These are phyloP conservation scores for Panonychus citri DNA, from an alignment of 1,140 invertebrate genomes.

Conservation along the genomic window DNA sequence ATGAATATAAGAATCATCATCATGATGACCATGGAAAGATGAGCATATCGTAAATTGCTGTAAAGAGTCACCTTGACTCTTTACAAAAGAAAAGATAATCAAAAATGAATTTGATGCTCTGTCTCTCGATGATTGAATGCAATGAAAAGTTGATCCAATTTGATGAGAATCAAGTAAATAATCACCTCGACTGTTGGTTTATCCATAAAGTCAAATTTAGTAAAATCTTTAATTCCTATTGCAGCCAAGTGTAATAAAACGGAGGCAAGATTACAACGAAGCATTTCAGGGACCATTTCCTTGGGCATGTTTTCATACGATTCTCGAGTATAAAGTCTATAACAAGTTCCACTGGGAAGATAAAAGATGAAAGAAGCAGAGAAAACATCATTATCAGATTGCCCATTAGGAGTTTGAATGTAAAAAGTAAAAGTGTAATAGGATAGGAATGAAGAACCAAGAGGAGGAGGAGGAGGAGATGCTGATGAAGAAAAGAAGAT, in stretches of 20 bases:
- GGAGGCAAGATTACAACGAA: slow-evolving; percentile 45
- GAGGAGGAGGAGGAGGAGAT: background rate
- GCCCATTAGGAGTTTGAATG: no score
- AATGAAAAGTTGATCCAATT: no score
- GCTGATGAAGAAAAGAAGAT: no score
- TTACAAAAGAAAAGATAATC: no score
- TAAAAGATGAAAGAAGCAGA: slow-evolving; percentile 14
- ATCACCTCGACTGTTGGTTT: slow-evolving; percentile 39
- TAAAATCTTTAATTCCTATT: slow-evolving; percentile 47
- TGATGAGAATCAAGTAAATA: slow-evolving; percentile 1
- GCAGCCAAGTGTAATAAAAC: slow-evolving; percentile 59
- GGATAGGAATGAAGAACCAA: background rate
- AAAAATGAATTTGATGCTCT: no score
- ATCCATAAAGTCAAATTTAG: slow-evolving; percentile 75
- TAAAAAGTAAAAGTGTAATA: no score
- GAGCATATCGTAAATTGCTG: no score
- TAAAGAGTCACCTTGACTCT: no score
- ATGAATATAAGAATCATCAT: no score
- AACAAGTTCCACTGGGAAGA: slow-evolving; percentile 23
- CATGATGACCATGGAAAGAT: no score
- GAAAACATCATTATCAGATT: background rate
- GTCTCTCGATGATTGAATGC: no score
- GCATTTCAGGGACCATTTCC: slow-evolving; percentile 62
- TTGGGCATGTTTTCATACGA: slow-evolving; percentile 43
- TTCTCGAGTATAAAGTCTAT: slow-evolving; percentile 21